Evolutionary conservation across 2,888 invertebrate species (phyloP), one percentile per base, ranked within the genome.

Genomic region (Drosophila algonquin): DNA sequence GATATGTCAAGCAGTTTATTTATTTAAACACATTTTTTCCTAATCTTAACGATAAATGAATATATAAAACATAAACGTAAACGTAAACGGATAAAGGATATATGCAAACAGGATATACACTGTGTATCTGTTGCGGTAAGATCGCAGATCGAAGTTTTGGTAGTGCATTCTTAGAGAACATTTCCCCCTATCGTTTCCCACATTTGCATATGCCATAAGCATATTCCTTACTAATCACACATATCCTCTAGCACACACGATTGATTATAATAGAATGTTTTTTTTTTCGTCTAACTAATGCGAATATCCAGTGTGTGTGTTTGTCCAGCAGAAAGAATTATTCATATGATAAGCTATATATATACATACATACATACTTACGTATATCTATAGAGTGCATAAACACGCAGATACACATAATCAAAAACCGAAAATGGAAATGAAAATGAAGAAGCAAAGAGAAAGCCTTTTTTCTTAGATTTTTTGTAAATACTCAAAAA

Each of bases 401-500:
- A 71, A 32, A 53, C 50, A 71, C 55, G 64, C 16, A 75, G 54
- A 61, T 44, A 60, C 55, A 76, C 47, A 77, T 77, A 65, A 77
- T 55, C 47, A 54, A 68, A 63, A 50, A 4, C 35, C 55, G 48
- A 44, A 64, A 40, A 57, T 57, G n/a, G 14, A 68, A 61, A 59
- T 44, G 18, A 24, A 24, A 24, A 24, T 4, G 40, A 59, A 59
- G 46, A 58, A n/a, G 32, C 40, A 6, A 30, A 35, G 7, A 48
- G 61, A 57, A 70, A 63, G 35, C 68, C 74, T 73, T 81, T 86
- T 87, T 86, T 84, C 87, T 78, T 88, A 71, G 65, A 80, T 73
- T 83, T 79, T 88, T 83, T 88, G 89, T 86, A 83, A 83, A 83
- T 88, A 89, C 84, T 83, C 89, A 78, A 88, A 83, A 85, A 71